A percentile compares a stretch with the other conserved stretches of the same genome.
Evolutionary conservation across 2,888 invertebrate genomes (phyloP).

Genomic region (Himalopsyche kuldschensis): DNA sequence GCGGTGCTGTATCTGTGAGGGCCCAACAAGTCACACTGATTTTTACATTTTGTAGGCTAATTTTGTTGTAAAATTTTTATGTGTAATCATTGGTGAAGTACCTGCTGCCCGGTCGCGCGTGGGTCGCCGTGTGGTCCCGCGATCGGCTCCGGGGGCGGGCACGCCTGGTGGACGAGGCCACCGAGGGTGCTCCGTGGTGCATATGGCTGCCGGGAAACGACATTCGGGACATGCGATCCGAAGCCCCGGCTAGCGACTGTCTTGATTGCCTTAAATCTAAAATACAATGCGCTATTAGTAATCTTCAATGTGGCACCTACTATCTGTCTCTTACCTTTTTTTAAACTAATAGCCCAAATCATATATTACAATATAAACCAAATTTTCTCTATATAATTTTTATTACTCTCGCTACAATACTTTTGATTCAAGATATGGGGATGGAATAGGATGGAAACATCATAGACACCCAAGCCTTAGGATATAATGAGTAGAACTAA

Average conservation of each 20-base stretch:
- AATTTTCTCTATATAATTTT: too few relatives aligned
- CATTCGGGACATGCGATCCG: conserved; percentile 78
- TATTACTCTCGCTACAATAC: too few relatives aligned
- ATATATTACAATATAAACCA: too few relatives aligned
- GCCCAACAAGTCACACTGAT: conserved; percentile 40
- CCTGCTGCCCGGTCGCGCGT: conserved; percentile 73
- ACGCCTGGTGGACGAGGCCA: conserved; percentile 59
- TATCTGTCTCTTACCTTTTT: too few relatives aligned
- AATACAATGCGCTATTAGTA: conserved; percentile 40
- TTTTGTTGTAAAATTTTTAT: conserved; percentile 13
- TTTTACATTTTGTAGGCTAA: conserved; percentile 33
- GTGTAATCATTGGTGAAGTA: conserved; percentile 47
- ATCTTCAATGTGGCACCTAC: too few relatives aligned
- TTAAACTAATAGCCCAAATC: too few relatives aligned
- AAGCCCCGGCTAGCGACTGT: conserved; percentile 80
- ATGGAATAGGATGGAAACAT: too few relatives aligned
- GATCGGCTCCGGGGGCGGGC: conserved; percentile 77
- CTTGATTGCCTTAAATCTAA: conserved; percentile 82
- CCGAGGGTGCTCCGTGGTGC: conserved; percentile 62
- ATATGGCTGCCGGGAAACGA: conserved; percentile 69
- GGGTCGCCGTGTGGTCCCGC: conserved; percentile 57
- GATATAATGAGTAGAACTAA: too few relatives aligned
- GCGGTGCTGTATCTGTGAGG: conserved; percentile 64
- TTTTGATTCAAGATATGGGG: too few relatives aligned
- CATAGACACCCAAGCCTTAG: too few relatives aligned